phyloP scores from a whole-genome alignment of 2,888 invertebrate species.

The Cataglyphis cursor region DNA sequence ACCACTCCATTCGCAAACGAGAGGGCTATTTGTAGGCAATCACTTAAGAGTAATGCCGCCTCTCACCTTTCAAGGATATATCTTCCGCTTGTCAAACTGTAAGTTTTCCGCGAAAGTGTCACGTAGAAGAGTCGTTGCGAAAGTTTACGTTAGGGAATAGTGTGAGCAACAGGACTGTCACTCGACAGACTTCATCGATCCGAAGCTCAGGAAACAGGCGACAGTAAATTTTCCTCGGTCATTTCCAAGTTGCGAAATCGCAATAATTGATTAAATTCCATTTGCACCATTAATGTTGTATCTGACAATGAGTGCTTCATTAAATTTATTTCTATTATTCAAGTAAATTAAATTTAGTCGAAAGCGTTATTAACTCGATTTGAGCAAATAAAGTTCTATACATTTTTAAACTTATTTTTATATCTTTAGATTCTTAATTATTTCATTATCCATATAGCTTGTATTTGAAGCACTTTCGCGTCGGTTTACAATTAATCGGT shows the following conservation, averaged over 20 bases:
- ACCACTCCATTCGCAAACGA: constrained; percentile 44
- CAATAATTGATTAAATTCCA: constrained; percentile 46
- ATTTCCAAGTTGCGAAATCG: constrained; percentile 43
- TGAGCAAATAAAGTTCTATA: background rate
- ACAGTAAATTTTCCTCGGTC: constrained; percentile 40
- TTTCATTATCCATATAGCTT: background rate
- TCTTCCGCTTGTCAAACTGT: constrained; percentile 55
- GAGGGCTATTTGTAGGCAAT: constrained; percentile 38
- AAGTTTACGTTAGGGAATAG: constrained; percentile 46
- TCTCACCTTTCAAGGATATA: constrained; percentile 54
- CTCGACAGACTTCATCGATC: constrained; percentile 56
- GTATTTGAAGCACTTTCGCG: constrained; percentile 22
- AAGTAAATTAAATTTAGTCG: background rate
- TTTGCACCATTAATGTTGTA: constrained; percentile 23
- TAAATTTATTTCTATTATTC: constrained; percentile 43
- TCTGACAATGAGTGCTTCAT: constrained; percentile 1
- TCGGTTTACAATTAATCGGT: constrained; percentile 46
- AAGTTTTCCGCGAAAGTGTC: constrained; percentile 45
- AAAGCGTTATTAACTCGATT: background rate
- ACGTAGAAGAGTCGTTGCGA: constrained; percentile 46
- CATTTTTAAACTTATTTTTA: background rate
- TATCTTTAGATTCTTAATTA: constrained; percentile 10
- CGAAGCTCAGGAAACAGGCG: constrained; percentile 35
- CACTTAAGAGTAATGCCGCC: constrained; percentile 51
- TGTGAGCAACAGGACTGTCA: constrained; percentile 53